Conservation (phyloP, 2,113 vertebrate species). For the Psephotus haematonotus region DNA sequence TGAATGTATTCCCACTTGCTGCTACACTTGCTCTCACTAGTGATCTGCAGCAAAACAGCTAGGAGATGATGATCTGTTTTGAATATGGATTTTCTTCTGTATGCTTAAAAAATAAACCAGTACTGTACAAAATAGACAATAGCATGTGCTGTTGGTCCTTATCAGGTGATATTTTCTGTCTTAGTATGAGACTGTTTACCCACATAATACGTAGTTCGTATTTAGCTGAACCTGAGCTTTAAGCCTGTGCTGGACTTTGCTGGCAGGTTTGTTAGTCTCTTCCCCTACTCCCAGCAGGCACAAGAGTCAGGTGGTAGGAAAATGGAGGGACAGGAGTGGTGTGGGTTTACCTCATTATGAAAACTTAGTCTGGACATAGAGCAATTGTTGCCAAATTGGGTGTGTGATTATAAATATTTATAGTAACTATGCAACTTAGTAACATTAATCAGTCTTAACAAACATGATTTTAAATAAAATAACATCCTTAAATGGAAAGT, state of each 20-base stretch:
- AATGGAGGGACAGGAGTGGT: neutral
- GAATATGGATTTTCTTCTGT: neutral
- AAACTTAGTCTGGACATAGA: neutral
- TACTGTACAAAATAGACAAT: accelerated
- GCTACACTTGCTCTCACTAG: neutral
- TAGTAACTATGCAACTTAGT: neutral
- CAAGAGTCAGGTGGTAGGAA: accelerated
- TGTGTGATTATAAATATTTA: slow-evolving; percentile 16
- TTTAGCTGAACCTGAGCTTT: neutral
- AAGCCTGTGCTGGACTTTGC: neutral
- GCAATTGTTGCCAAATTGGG: neutral
- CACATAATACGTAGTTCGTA: accelerated
- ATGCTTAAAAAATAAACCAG: neutral
- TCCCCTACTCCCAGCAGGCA: neutral
- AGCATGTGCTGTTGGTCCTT: neutral
- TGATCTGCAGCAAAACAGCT: neutral
- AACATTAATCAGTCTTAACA: neutral
- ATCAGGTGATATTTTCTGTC: neutral
- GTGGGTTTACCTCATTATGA: neutral
- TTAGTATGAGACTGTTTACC: neutral
- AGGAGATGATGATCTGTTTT: no score
- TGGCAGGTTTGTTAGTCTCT: neutral
- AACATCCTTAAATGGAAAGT: neutral
- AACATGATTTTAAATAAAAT: neutral
- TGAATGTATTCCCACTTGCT: accelerated